A percentile compares a stretch with the other conserved stretches of the same genome.
Conservation (phyloP, 2,113 vertebrate species). For the Oncorhynchus tshawytscha region DNA sequence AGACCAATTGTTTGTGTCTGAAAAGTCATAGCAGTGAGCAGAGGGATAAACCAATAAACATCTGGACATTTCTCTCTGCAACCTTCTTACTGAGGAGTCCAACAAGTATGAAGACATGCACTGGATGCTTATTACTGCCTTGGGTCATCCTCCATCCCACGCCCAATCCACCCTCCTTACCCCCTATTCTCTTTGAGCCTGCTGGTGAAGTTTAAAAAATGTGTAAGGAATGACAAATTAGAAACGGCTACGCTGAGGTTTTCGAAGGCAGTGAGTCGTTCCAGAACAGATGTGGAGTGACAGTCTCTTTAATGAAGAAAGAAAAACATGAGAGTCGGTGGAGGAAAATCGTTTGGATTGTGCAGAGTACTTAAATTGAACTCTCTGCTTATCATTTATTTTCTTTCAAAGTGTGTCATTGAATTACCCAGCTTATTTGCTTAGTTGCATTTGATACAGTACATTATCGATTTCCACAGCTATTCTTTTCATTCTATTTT, state of each 20-base stretch:
- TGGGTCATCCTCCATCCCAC: conserved; percentile 34
- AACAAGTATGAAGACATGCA: conserved; percentile 19
- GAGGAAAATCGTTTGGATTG: conserved; percentile 26
- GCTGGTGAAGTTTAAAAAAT: conserved; percentile 36
- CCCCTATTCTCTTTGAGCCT: conserved; percentile 18
- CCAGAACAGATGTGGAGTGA: conserved; percentile 41
- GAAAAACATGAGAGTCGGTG: conserved; percentile 15
- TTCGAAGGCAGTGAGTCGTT: conserved; percentile 26
- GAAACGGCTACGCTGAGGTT: conserved; percentile 55
- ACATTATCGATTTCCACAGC: conserved; percentile 32
- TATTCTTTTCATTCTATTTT: background rate
- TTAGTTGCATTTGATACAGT: conserved; percentile 24
- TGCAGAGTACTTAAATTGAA: conserved; percentile 27
- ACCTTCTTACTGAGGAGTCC: background rate
- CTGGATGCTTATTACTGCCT: conserved; percentile 45
- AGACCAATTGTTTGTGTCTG: background rate
- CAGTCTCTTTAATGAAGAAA: conserved; percentile 43
- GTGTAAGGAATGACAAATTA: conserved; percentile 50
- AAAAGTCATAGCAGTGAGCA: background rate
- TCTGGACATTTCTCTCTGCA: conserved; percentile 15
- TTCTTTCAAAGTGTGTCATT: conserved; percentile 28
- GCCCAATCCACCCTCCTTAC: background rate
- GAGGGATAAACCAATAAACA: conserved; percentile 36
- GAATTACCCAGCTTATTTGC: conserved; percentile 33
- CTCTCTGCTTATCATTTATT: conserved; percentile 12